A percentile compares a stretch with the other conserved stretches of the same genome.
These are phyloP conservation scores for Eulimnadia texana DNA, from an alignment of 1,140 invertebrate species.

Conservation along the genomic window DNA sequence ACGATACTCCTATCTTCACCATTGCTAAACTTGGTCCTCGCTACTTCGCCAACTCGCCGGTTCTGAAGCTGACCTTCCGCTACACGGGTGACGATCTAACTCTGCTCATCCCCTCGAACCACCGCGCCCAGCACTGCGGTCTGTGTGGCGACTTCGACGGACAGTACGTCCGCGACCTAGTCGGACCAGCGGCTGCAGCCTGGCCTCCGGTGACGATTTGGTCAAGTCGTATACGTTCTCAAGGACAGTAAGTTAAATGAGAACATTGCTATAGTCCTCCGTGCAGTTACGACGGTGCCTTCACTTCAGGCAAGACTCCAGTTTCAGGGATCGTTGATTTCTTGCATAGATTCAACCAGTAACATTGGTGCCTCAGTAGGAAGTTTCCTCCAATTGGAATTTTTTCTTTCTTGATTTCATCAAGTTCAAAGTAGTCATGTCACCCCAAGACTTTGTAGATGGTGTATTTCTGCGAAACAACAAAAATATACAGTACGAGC, in stretches of 20 bases:
- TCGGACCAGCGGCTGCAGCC: slow-evolving; percentile 9
- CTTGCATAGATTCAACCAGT: not conserved
- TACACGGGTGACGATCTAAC: slow-evolving; percentile 16
- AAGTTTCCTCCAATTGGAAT: not conserved
- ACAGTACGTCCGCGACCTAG: slow-evolving; percentile 16
- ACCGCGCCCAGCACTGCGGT: slow-evolving; percentile 18
- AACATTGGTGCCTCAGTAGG: not conserved
- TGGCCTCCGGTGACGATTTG: slow-evolving; percentile 10
- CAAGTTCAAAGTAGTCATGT: not conserved
- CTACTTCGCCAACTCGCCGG: slow-evolving; percentile 15
- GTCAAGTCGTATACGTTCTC: slow-evolving; percentile 14
- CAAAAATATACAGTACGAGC: not conserved
- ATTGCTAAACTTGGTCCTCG: slow-evolving; percentile 13
- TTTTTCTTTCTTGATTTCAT: not conserved
- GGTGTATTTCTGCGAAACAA: not conserved
- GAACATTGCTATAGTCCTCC: slow-evolving; percentile 6
- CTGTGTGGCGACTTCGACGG: slow-evolving; percentile 20
- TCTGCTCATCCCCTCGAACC: slow-evolving; percentile 13
- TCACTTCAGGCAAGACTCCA: not conserved
- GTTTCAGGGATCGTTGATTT: not conserved
- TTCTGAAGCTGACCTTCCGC: slow-evolving; percentile 12
- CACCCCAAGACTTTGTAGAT: not conserved
- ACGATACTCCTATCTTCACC: slow-evolving; percentile 5
- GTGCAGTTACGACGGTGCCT: not conserved
- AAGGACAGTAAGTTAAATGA: slow-evolving; percentile 13